Percentiles rank a stretch among this genome's conserved stretches.
Evolutionary conservation across 2,797 vertebrate species (phyloP).

Genomic region (Chelon labrosus): DNA sequence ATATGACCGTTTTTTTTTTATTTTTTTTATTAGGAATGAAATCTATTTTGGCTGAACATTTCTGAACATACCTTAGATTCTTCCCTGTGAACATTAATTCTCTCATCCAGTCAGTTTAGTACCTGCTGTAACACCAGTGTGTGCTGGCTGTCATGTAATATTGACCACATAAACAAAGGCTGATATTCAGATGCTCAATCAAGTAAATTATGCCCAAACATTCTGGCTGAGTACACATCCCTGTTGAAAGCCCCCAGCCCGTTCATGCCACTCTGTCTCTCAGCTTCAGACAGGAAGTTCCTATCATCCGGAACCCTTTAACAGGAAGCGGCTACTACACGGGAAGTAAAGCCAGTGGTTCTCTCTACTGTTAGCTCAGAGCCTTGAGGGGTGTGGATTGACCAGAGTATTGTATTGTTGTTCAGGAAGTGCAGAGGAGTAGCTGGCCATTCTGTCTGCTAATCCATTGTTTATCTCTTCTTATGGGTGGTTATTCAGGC

Average conservation of each 20-base stretch:
- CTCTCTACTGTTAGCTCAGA: slow-evolving; percentile 52
- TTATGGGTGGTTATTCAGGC: slow-evolving; percentile 66
- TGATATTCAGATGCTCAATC: not conserved
- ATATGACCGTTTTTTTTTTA: not conserved
- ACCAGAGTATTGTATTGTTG: slow-evolving; percentile 75
- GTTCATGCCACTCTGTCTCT: slow-evolving; percentile 40
- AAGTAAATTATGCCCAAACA: not conserved
- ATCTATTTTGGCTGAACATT: not conserved
- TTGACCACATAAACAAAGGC: not conserved
- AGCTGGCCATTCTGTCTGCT: slow-evolving; percentile 66
- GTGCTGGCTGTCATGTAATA: not conserved
- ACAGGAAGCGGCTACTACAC: slow-evolving; percentile 78
- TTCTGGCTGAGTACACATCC: slow-evolving; percentile 6
- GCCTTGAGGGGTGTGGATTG: slow-evolving; percentile 62
- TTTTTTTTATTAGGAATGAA: not conserved
- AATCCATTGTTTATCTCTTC: slow-evolving; percentile 76
- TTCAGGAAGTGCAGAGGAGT: slow-evolving; percentile 82
- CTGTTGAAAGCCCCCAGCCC: slow-evolving; percentile 20
- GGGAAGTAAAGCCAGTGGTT: slow-evolving; percentile 77
- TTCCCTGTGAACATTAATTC: not conserved
- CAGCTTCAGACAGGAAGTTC: slow-evolving; percentile 78
- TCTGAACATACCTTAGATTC: not conserved
- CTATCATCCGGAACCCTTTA: slow-evolving; percentile 71
- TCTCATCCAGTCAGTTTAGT: not conserved
- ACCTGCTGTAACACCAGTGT: not conserved